These are phyloP conservation scores for Pseudomyrmex pallidus DNA, from an alignment of 1,140 invertebrate genomes.

Conservation along the genomic window DNA sequence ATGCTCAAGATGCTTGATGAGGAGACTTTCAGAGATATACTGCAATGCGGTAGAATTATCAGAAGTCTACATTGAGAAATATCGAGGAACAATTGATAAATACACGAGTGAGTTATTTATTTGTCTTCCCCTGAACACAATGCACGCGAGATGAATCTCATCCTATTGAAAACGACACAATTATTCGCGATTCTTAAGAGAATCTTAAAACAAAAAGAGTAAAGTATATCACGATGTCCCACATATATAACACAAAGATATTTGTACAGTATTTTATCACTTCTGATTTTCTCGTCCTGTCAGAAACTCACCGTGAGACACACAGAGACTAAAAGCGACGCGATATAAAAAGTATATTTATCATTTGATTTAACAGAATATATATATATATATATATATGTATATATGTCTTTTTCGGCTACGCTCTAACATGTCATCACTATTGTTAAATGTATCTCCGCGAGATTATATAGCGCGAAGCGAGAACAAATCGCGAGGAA, in stretches of 20 bases:
- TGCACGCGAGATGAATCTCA: too few species aligned
- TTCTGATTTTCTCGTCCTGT: neutral
- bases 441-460: neutral
- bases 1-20: too few species aligned
- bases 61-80: too few species aligned
- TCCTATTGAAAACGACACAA: too few species aligned
- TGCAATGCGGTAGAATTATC: too few species aligned
- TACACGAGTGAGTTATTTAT: too few species aligned
- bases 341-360: conserved; percentile 8
- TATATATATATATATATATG: too few species aligned
- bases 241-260: neutral
- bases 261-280: neutral
- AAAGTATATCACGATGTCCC: neutral
- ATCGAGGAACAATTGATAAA: too few species aligned
- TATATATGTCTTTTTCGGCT: neutral
- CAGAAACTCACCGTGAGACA: conserved; percentile 9
- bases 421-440: conserved; percentile 16
- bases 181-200: too few species aligned
- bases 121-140: too few species aligned
- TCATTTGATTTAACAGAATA: conserved; percentile 30
- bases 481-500: conserved; percentile 29
- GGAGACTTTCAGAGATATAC: too few species aligned
- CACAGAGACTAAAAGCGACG: conserved; percentile 1
- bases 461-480: conserved; percentile 16
- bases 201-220: neutral